Percentiles rank a stretch among this genome's conserved stretches.
Conservation (phyloP, 2,113 vertebrate genomes). For the Apaloderma vittatum region DNA sequence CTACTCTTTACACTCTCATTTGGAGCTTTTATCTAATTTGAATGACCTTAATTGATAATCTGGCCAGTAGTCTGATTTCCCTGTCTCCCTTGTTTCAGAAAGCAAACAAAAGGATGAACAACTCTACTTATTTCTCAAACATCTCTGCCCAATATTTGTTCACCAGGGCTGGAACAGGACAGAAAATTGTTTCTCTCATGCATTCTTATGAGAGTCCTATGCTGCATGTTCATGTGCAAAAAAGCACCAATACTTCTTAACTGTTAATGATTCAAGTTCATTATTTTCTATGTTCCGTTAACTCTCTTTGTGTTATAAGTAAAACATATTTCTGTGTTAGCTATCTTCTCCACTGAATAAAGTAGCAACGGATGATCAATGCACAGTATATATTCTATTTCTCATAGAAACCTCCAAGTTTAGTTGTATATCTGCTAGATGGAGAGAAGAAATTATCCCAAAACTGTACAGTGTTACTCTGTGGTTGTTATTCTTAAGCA, state of each 20-base stretch:
- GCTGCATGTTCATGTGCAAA: not conserved
- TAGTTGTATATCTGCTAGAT: not conserved
- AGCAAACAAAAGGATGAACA: not conserved
- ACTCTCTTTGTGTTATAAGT: not conserved
- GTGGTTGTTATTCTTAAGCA: not conserved
- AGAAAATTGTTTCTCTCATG: accelerated
- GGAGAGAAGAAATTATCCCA: not conserved
- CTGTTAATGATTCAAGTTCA: not conserved
- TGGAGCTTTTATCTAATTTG: not conserved
- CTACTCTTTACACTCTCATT: not conserved
- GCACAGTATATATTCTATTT: accelerated
- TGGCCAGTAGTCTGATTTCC: not conserved
- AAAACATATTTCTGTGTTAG: not conserved
- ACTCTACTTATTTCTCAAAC: not conserved
- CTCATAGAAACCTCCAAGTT: not conserved
- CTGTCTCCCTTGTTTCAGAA: not conserved
- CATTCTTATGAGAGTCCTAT: not conserved
- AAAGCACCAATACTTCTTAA: accelerated
- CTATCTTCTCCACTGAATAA: not conserved
- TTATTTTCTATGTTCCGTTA: not conserved
- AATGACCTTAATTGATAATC: not conserved
- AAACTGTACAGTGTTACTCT: not conserved
- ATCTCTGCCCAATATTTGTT: not conserved
- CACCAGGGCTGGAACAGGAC: not conserved
- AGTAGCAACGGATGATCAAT: not conserved